Evolutionary conservation across 2,888 invertebrate species (phyloP), one percentile per base, ranked within the genome.

Genomic region (Hypselothyrea guttata): DNA sequence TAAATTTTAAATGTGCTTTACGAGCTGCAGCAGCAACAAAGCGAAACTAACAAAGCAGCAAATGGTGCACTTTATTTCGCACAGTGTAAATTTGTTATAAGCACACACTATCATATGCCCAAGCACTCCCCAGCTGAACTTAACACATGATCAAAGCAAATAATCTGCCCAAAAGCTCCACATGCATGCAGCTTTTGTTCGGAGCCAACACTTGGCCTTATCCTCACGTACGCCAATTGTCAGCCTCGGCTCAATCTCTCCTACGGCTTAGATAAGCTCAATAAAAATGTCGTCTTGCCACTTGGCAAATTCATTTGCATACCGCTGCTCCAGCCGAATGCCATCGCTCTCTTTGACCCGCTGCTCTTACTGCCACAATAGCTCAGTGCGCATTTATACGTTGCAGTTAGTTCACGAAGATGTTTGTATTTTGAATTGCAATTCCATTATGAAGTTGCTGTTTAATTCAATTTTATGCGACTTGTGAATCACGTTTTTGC

Each of bases 221-320:
- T 59, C 51, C 53, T 44, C 68, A 71, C 68, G 68, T 66, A 66
- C 58, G 31, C 47, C 66, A 68, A 66, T 71, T 66, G 68, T 51
- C 40, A 55, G 48, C 12, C 4, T 33, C 27, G 12, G 7, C 31
- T 31, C 15, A 7, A 37, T 12, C 27, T 1, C 22, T 30, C 30
- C 35, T 13, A 46, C 56, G 56, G 67, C 66, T 47, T 48, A 74
- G 85, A 84, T 77, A 84, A 77, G 83, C 85, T 74, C 67, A 77
- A 77, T 77, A 77, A 77, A 84, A 77, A 67, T 82, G 77, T 84
- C 77, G 83, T 85, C 67, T 67, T 77, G 85, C 60, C 78, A 84
- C 85, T 77, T 84, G 75, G 61, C 75, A 74, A 70, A 77, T 62
- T 66, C 65, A 84, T 77, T 84, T 77, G 78, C 77, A 77, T 77